Conservation (phyloP, 2,888 invertebrate genomes). For the Gymnosoma rotundatum region DNA sequence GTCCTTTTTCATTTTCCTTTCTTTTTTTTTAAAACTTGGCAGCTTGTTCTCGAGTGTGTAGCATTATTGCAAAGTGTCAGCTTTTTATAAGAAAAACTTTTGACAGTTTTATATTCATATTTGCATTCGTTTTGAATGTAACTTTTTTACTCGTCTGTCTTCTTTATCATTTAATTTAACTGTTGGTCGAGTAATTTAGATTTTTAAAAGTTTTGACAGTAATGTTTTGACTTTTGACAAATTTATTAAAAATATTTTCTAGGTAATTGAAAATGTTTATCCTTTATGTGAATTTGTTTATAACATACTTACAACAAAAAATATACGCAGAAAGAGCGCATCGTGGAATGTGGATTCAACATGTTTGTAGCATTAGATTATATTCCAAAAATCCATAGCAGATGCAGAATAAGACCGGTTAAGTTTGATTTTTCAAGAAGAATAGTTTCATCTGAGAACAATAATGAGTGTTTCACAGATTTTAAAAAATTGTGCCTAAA, state of each 20-base stretch:
- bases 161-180: slow-evolving; percentile 15
- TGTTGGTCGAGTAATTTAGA: slow-evolving; percentile 36
- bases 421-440: too few relatives aligned
- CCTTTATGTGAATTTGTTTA: too few relatives aligned
- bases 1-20: not conserved
- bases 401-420: too few relatives aligned
- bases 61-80: slow-evolving; percentile 63
- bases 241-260: slow-evolving; percentile 59
- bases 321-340: too few relatives aligned
- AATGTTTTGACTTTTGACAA: slow-evolving; percentile 68
- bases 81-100: slow-evolving; percentile 58
- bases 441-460: too few relatives aligned
- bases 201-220: slow-evolving; percentile 63
- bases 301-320: too few relatives aligned
- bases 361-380: too few relatives aligned
- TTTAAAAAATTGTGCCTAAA: too few relatives aligned
- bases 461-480: too few relatives aligned
- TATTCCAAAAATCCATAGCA: too few relatives aligned
- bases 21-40: slow-evolving; percentile 47
- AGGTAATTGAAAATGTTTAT: slow-evolving; percentile 51
- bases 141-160: slow-evolving; percentile 8
- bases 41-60: slow-evolving; percentile 35
- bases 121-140: slow-evolving; percentile 42
- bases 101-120: slow-evolving; percentile 66
- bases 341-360: too few relatives aligned